Conservation (phyloP, 2,113 vertebrate genomes). For the Isurus oxyrinchus region DNA sequence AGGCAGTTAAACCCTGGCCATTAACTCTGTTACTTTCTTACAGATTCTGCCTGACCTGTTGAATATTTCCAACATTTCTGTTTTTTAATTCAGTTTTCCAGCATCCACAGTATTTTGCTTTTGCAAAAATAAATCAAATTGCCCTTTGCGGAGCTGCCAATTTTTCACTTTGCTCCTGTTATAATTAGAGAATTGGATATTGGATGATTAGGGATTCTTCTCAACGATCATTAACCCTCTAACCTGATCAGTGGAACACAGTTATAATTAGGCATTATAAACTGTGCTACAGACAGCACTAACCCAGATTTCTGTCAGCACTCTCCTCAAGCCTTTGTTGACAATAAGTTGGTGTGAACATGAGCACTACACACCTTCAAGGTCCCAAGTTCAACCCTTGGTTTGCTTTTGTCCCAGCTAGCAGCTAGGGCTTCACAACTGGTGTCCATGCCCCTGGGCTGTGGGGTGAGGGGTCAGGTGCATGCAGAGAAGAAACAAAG, state of each 20-base stretch:
- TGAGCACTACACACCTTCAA: not conserved
- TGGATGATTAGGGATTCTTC: not conserved
- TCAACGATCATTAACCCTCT: constrained; percentile 23
- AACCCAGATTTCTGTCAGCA: constrained; percentile 16
- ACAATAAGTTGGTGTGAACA: not conserved
- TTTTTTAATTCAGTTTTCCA: not conserved
- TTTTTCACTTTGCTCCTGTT: not conserved
- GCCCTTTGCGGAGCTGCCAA: not conserved
- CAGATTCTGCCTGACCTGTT: not conserved
- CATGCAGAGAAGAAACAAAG: not conserved
- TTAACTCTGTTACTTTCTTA: too few relatives aligned
- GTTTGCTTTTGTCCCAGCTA: too few relatives aligned
- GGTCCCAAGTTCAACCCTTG: not conserved
- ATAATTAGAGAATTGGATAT: not conserved
- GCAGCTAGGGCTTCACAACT: not conserved
- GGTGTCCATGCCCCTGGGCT: not conserved
- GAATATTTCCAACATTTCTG: not conserved
- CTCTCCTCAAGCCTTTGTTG: not conserved
- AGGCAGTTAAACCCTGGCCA: too few relatives aligned
- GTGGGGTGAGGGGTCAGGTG: not conserved
- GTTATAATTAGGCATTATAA: not conserved
- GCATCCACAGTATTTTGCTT: not conserved
- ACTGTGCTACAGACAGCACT: not conserved
- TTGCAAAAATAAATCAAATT: not conserved
- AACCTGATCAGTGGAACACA: constrained; percentile 4